A percentile compares a stretch with the other conserved stretches of the same genome.
phyloP scores from a whole-genome alignment of 2,113 vertebrate species.

The Formicarius rufipectus region DNA sequence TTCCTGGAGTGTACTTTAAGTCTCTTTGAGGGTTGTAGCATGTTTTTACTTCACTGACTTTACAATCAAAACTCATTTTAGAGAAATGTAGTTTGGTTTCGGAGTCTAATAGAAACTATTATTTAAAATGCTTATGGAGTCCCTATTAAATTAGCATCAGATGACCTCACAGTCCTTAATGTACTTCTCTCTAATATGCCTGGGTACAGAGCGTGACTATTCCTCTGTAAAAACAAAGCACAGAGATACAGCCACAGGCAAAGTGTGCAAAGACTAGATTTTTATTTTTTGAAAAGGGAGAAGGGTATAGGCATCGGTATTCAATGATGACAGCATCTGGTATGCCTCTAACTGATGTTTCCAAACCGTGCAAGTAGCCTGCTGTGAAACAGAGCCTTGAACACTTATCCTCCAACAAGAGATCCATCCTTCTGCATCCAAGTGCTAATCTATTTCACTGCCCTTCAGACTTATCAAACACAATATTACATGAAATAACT shows the following conservation, averaged over 20 bases:
- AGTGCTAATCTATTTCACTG: background rate
- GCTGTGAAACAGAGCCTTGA: background rate
- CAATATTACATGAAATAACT: background rate
- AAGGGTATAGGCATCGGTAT: background rate
- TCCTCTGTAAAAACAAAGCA: background rate
- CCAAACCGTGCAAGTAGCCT: background rate
- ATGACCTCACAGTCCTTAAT: background rate
- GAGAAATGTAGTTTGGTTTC: background rate
- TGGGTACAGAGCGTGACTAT: background rate
- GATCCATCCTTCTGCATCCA: background rate
- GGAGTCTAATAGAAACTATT: background rate
- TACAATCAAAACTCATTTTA: background rate
- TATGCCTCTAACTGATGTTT: background rate
- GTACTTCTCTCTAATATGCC: background rate
- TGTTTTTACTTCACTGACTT: background rate
- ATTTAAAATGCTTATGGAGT: background rate
- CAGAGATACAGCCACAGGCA: background rate
- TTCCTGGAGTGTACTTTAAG: background rate
- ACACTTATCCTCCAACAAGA: background rate
- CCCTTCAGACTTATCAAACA: background rate
- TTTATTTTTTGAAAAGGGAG: background rate
- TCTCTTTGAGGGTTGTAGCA: background rate
- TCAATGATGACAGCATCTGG: background rate
- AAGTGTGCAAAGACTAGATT: background rate
- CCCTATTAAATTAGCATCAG: background rate